Base-by-base conservation (phyloP, 2,113 vertebrate genomes). In the Eira barbara region DNA sequence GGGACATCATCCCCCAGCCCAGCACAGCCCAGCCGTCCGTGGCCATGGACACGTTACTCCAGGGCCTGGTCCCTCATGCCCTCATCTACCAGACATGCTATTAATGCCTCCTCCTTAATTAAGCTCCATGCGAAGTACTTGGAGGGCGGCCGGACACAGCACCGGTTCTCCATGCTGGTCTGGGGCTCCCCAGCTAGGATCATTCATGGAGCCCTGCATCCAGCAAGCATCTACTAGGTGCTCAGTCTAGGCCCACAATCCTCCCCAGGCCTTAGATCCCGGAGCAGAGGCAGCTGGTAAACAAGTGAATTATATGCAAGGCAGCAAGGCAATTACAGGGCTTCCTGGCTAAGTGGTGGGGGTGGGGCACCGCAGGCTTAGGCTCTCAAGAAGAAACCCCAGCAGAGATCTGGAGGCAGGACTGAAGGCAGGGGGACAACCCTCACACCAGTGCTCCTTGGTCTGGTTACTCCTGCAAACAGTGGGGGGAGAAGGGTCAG, bases 101-200 rank as follows among this genome's bases (percentile, higher is more conserved):
- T 39, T 4, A 7, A 13, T 0, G 10, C 18, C 88, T 21, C 49
- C 5, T 45, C 52, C 34, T 7, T 7, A 34, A 9, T 6, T 25
- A 20, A 36, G 42, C 59, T 36, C 61, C 6, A 0, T 1, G 13
- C 1, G 0, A 49, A 10, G 13, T 4, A 73, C 71, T 59, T 12
- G 9, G 31, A 14, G 5, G 1, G 3, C 25, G n/a, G 55, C 59
- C 59, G 6, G 42, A 21, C 42, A 1, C 6, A 1, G 1, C 2
- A 0, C 9, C 2, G 76, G 69, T 10, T 27, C 55, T 9, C 57
- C 9, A 21, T 7, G 93, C 17, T 42, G 39, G 39, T 2, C 2
- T 27, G 20, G 63, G 71, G 14, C 42, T 63, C 31, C 7, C 10
- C 4, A 47, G 52, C 34, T 7, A 27, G 52, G 10, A 1, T 14